Evolutionary conservation across 2,888 invertebrate species (phyloP).

Genomic region (Petrolisthes manimaculis): DNA sequence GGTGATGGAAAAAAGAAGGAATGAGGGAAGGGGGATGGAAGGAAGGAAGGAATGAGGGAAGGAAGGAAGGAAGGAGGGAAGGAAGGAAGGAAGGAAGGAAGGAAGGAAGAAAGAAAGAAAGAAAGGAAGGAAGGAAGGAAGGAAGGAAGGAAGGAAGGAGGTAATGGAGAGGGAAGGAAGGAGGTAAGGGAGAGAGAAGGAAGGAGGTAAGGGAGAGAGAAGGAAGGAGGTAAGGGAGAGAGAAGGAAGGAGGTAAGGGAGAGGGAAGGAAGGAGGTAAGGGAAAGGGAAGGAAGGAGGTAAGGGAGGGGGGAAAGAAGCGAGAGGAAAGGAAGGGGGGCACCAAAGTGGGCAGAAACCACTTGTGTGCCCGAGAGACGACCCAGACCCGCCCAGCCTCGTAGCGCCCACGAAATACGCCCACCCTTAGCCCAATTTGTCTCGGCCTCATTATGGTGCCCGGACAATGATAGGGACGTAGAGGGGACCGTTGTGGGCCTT

Average conservation of each 20-base stretch:
- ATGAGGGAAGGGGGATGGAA: neutral
- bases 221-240: neutral
- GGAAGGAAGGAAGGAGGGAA: neutral
- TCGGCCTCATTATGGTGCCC: slow-evolving; percentile 27
- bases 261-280: slow-evolving; percentile 5
- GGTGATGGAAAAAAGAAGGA: too few relatives aligned
- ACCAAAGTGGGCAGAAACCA: neutral
- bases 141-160: neutral
- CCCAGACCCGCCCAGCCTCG: slow-evolving; percentile 25
- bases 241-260: neutral
- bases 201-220: neutral
- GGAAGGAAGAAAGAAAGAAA: neutral
- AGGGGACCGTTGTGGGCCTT: neutral
- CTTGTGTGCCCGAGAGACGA: slow-evolving; percentile 17
- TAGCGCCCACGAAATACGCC: slow-evolving; percentile 29
- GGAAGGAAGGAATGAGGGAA: too few relatives aligned
- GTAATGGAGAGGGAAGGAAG: slow-evolving; percentile 1
- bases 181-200: too few relatives aligned
- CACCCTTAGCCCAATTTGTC: slow-evolving; percentile 30
- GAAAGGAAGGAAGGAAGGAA: neutral
- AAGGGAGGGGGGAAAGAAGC: neutral
- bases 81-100: neutral
- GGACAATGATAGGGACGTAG: slow-evolving; percentile 20
- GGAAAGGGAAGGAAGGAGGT: neutral
- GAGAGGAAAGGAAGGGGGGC: neutral